Evolutionary conservation across 2,888 invertebrate species (phyloP).

Genomic region (Eristalinus sepulchralis): DNA sequence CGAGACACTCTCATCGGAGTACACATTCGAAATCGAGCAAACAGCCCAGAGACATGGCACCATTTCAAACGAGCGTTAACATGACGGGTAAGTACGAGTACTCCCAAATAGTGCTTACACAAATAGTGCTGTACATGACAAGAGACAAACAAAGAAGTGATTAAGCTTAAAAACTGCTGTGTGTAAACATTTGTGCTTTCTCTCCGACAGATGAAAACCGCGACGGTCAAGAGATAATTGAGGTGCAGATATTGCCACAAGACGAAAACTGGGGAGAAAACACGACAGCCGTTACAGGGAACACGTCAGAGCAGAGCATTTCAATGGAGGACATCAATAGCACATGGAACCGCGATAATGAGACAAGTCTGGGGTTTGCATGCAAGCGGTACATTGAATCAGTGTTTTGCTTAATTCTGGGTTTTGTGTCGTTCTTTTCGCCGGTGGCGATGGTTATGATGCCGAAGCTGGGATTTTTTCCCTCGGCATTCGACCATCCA

Average conservation of each 20-base stretch:
- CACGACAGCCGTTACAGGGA: constrained; percentile 97
- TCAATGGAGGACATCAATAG: constrained; percentile 95
- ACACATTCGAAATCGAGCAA: constrained; percentile 83
- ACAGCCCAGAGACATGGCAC: constrained; percentile 86
- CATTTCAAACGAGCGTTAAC: constrained; percentile 93
- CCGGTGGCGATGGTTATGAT: constrained; percentile 97
- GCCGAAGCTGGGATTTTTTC: constrained; percentile 94
- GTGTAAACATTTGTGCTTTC: background rate
- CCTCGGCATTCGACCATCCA: constrained; percentile 85
- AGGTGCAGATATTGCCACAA: constrained; percentile 97
- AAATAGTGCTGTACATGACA: background rate
- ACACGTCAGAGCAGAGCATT: constrained; percentile 97
- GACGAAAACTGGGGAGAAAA: constrained; percentile 99
- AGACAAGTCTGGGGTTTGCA: constrained; percentile 86
- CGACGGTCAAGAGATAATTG: constrained; percentile 95
- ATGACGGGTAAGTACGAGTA: constrained; percentile 82
- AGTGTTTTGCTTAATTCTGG: constrained; percentile 89
- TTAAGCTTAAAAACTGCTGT: background rate
- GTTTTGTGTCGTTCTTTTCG: constrained; percentile 92
- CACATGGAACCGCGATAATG: constrained; percentile 91
- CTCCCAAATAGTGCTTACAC: background rate
- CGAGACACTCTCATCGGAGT: constrained; percentile 84
- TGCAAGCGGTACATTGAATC: constrained; percentile 93
- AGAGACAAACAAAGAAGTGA: background rate
- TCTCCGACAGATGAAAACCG: constrained; percentile 85